Conservation (phyloP, 2,797 vertebrate genomes). For the Hypotaenidia philippensis region DNA sequence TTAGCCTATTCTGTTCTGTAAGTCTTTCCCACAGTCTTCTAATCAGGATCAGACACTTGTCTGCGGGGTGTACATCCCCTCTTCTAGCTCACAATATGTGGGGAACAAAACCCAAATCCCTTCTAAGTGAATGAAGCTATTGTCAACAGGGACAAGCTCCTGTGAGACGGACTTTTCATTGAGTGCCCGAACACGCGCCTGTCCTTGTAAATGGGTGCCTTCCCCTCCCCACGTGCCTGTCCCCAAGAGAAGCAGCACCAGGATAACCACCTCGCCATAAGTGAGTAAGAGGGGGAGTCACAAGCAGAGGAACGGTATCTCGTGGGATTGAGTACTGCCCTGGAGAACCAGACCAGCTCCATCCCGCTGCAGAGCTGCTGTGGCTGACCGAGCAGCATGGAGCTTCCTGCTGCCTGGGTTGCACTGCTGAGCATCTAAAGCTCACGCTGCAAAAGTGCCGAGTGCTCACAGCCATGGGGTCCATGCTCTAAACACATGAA, state of each 20-base stretch:
- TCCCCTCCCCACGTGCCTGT: background rate
- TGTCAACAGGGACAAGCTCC: background rate
- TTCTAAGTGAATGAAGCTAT: background rate
- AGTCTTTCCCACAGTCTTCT: background rate
- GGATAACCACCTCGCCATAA: background rate
- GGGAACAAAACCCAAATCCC: background rate
- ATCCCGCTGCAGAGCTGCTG: background rate
- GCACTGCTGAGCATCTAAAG: background rate
- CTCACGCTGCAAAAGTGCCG: background rate
- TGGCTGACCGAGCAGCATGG: rapidly evolving
- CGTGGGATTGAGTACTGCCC: background rate
- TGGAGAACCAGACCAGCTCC: background rate
- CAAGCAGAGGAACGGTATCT: background rate
- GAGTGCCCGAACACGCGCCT: background rate
- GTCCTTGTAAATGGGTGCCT: rapidly evolving
- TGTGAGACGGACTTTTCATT: background rate
- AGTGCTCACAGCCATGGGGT: background rate
- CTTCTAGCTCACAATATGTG: background rate
- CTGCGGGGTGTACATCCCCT: background rate
- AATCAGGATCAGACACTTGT: background rate
- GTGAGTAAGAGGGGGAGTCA: background rate
- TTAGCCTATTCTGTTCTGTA: background rate
- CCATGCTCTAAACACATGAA: background rate
- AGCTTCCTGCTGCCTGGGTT: background rate
- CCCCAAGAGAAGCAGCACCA: rapidly evolving